Percentiles rank a stretch among this genome's conserved stretches.
These are phyloP conservation scores for Lymantria dispar DNA, from an alignment of 2,888 invertebrate species.

Conservation along the genomic window DNA sequence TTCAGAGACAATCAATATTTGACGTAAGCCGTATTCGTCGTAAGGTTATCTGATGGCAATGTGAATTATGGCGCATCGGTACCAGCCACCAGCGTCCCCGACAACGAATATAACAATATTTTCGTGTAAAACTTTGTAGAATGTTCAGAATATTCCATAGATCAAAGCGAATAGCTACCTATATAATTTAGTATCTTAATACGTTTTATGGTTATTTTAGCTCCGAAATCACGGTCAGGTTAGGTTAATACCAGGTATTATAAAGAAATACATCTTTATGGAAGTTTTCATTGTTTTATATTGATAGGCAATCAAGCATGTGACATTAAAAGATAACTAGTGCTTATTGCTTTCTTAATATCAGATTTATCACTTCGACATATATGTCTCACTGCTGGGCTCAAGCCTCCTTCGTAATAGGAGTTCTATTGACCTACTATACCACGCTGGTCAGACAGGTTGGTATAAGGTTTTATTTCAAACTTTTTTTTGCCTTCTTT, in stretches of 20 bases:
- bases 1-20: conserved; percentile 50
- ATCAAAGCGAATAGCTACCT: conserved; percentile 5
- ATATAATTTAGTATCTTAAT: conserved; percentile 11
- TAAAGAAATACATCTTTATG: no score
- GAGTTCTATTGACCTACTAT: no score
- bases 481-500: no score
- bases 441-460: no score
- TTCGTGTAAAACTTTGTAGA: conserved; percentile 40
- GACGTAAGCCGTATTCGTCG: conserved; percentile 51
- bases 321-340: no score
- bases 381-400: no score
- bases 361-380: no score
- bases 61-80: conserved; percentile 60
- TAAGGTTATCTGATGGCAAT: conserved; percentile 61
- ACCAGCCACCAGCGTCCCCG: conserved; percentile 63
- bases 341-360: no score
- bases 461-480: no score
- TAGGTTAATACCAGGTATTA: conserved; percentile 8
- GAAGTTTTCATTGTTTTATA: no score
- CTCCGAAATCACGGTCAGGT: conserved; percentile 20
- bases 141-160: conserved; percentile 19
- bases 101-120: conserved; percentile 48
- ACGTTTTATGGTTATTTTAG: conserved; percentile 22
- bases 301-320: no score
- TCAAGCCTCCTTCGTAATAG: no score